Conservation (phyloP, 2,888 invertebrate genomes). For the Tetrapedia diversipes region DNA sequence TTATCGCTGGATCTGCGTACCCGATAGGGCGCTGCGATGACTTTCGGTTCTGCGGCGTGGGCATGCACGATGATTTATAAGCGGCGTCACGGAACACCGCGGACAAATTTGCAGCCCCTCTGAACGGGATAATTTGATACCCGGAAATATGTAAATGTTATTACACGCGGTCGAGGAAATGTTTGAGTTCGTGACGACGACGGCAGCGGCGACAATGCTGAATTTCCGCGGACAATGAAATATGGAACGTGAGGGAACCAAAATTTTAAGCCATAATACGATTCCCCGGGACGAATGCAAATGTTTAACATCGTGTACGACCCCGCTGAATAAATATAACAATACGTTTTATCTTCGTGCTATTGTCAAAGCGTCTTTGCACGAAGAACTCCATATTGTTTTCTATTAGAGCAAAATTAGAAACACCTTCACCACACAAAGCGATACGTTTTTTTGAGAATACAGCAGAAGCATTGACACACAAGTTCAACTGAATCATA, state of each 20-base stretch:
- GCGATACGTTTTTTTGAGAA: too few relatives aligned
- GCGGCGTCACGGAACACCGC: conserved; percentile 19
- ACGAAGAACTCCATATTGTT: too few relatives aligned
- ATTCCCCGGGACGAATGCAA: conserved; percentile 4
- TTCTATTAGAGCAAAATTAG: too few relatives aligned
- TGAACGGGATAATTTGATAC: conserved; percentile 37
- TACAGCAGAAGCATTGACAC: too few relatives aligned
- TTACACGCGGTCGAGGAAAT: conserved; percentile 31
- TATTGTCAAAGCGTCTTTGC: not conserved
- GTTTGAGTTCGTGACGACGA: conserved; percentile 31
- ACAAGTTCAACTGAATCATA: too few relatives aligned
- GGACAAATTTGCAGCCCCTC: conserved; percentile 34
- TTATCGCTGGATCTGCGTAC: conserved; percentile 32
- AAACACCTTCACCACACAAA: too few relatives aligned
- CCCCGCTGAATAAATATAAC: not conserved
- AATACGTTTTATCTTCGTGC: conserved; percentile 6
- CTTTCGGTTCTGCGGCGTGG: conserved; percentile 19
- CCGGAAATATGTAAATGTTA: conserved; percentile 42
- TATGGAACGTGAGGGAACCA: not conserved
- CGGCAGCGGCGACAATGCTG: conserved; percentile 25
- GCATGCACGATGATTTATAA: conserved; percentile 39
- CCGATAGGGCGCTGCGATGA: conserved; percentile 16
- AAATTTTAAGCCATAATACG: conserved; percentile 21
- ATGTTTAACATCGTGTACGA: not conserved
- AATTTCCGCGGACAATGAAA: conserved; percentile 21